Evolutionary conservation across 64 coral and sea anemone species (phyloP), one percentile per base, ranked within the genome.

Genomic region (Montipora capricornis): DNA sequence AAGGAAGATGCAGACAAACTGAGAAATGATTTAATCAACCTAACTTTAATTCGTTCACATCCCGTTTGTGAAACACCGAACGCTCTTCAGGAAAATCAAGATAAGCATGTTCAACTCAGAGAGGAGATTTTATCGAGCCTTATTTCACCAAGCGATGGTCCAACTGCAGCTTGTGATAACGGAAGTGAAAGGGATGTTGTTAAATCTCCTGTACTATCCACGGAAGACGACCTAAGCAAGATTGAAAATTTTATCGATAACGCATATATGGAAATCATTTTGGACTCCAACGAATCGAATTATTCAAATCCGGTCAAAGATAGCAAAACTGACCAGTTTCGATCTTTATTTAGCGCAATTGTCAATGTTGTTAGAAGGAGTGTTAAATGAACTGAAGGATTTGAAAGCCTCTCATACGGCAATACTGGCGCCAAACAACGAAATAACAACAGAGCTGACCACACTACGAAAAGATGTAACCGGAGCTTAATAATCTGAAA

Each of bases 281-380:
- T 24, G 24, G 24, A 24, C 24, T 24, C 24, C 24, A 24, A 24
- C 24, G 12, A 64, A 64, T 64, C 60, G 7, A 3, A 64, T 13
- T 64, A 44, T 74, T 74, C 70, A 74, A 74, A 20, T 74, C 70
- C 22, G 70, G 70, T 74, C 70, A 74, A 74, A 37, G 70, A 74
- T 74, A 9, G 4, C 70, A 11, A 74, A 74, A 15, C 70, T 74
- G 19, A 74, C 24, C 24, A 24, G 24, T 74, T 64, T 13, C 60
- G 60, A 64, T 15, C 8, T 3, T 15, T 11, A 64, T 10, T 64
- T 64, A 64, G 13, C 60, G 7, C 60, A 64, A 64, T 64, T 64
- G 8, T 64, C 60, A 64, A 3, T 64, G 60, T 64, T 9, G 60
- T 64, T 64, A 14, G 12, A 64, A 64, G 60, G 13, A 64, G 60